Percentiles rank a stretch among this genome's conserved stretches.
phyloP scores from a whole-genome alignment of 2,113 vertebrate species.

The Eurystomus gularis region DNA sequence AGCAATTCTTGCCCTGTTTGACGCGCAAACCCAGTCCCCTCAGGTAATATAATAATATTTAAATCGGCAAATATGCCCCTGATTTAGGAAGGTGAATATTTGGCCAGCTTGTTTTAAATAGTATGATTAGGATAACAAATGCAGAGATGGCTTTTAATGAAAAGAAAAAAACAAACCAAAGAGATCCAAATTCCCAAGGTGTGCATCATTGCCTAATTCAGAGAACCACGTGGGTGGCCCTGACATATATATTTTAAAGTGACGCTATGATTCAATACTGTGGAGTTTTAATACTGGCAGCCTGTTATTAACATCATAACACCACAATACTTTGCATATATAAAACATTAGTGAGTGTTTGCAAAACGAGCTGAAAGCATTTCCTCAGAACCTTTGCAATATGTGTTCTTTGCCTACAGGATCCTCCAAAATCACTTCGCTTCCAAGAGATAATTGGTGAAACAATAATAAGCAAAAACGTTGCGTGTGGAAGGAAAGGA shows the following conservation, averaged over 20 bases:
- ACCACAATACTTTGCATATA: neutral
- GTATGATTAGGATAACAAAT: neutral
- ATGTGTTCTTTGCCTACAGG: neutral
- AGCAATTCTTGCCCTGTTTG: neutral
- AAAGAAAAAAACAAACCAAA: neutral
- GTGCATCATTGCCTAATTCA: neutral
- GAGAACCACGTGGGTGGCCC: neutral
- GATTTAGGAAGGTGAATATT: neutral
- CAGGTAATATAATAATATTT: neutral
- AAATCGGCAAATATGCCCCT: neutral
- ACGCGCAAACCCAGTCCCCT: neutral
- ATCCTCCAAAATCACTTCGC: neutral
- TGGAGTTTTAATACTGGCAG: neutral
- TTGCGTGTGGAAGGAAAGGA: neutral
- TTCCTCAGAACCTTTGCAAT: neutral
- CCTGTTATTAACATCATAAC: slow-evolving; percentile 50
- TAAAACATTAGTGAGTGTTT: slow-evolving; percentile 7
- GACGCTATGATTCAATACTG: slow-evolving; percentile 46
- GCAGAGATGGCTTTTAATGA: neutral
- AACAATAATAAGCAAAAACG: neutral
- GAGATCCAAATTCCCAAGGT: neutral
- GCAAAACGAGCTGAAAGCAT: neutral
- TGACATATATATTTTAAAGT: neutral
- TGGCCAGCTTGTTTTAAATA: neutral
- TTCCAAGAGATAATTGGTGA: neutral